phyloP scores from a whole-genome alignment of 2,888 invertebrate genomes.

The Apotomis capreana region DNA sequence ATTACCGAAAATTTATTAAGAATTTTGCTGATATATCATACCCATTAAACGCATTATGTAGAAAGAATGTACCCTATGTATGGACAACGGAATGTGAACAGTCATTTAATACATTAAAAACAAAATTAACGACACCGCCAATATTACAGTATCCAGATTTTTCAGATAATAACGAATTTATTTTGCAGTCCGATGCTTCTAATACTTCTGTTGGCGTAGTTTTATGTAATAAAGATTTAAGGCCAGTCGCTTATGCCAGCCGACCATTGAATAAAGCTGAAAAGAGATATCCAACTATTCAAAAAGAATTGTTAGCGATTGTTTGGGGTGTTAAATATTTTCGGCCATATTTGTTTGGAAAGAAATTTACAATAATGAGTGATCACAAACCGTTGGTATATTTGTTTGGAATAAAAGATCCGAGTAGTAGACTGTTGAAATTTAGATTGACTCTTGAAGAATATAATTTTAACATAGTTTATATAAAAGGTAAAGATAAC shows the following conservation, averaged over 20 bases:
- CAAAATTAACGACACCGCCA: not conserved
- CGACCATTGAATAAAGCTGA: too few relatives aligned
- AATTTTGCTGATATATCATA: not conserved
- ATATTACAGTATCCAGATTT: not conserved
- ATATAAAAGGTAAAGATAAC: slow-evolving; percentile 43
- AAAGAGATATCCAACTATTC: not conserved
- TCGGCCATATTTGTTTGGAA: slow-evolving; percentile 25
- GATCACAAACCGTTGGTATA: slow-evolving; percentile 41
- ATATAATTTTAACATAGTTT: slow-evolving; percentile 41
- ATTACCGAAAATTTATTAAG: not conserved
- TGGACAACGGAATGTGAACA: not conserved
- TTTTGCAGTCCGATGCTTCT: not conserved
- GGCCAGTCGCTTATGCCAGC: not conserved
- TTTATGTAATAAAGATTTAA: not conserved
- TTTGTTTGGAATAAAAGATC: slow-evolving; percentile 43
- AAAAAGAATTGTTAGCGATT: slow-evolving; percentile 26
- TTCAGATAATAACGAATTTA: not conserved
- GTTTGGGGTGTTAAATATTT: slow-evolving; percentile 27
- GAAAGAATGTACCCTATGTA: not conserved
- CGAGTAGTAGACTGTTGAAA: slow-evolving; percentile 39
- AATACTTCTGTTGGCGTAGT: too few relatives aligned
- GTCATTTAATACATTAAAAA: not conserved
- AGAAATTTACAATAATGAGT: slow-evolving; percentile 17
- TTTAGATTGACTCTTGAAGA: slow-evolving; percentile 41
- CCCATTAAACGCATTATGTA: not conserved